Evolutionary conservation across 2,797 vertebrate genomes (phyloP).

Genomic region (Anabas testudineus): DNA sequence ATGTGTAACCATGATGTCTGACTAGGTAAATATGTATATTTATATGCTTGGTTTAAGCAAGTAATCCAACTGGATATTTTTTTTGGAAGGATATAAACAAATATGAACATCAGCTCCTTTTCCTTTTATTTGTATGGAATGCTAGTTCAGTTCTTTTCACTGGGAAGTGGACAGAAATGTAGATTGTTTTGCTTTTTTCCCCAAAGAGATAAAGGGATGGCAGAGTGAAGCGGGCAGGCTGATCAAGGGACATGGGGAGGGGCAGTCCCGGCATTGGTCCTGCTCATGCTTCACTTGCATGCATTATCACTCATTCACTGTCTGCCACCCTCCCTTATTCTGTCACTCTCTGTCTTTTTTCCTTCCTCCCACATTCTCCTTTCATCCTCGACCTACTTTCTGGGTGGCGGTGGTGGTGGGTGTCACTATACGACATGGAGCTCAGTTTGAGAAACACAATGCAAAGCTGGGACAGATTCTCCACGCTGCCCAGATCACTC

Average conservation of each 20-base stretch:
- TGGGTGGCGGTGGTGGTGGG: conserved; percentile 55
- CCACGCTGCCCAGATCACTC: conserved; percentile 72
- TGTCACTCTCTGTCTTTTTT: conserved; percentile 70
- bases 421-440: conserved; percentile 63
- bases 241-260: conserved; percentile 44
- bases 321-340: conserved; percentile 65
- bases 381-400: conserved; percentile 79
- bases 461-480: conserved; percentile 81
- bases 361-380: conserved; percentile 75
- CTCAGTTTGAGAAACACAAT: conserved; percentile 72
- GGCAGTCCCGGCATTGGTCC: conserved; percentile 36
- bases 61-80: neutral
- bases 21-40: neutral
- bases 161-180: conserved; percentile 13
- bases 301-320: conserved; percentile 71
- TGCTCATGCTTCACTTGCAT: conserved; percentile 55
- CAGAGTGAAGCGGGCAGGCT: conserved; percentile 27
- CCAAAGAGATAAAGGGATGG: conserved; percentile 44
- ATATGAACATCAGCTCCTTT: conserved; percentile 1
- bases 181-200: conserved; percentile 18
- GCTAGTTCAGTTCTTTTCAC: conserved; percentile 28
- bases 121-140: too few relatives aligned
- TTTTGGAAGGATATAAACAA: neutral
- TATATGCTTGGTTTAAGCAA: neutral
- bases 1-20: neutral